Evolutionary conservation across 2,113 vertebrate genomes (phyloP), one percentile per base, ranked within the genome.

Genomic region (Phasianus colchicus): DNA sequence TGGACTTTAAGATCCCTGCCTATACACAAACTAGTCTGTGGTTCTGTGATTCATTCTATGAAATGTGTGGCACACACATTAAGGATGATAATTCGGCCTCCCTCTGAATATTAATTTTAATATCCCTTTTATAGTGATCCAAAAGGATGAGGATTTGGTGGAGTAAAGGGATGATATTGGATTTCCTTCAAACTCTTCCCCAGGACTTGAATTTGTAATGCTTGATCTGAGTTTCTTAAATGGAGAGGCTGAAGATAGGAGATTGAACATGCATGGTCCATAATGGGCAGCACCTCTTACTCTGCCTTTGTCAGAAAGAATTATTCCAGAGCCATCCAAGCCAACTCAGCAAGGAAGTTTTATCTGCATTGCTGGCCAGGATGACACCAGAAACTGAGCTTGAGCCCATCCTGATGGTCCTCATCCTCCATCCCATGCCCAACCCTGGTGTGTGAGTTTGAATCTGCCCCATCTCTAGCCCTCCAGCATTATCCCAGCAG

Each of bases 181-280:
- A 32, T 95, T 86, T 76, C n/a, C 50, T 89, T 73, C 64, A 47
- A 47, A 48, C 8, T 57, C 29, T 74, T 77, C 3, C 7, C 25
- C 6, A 36, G 16, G n/a, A 48, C 17, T 22, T 80, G 29, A 0
- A 0, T 83, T 83, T 81, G 18, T 27, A 32, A 29, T 0, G 0
- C 34, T 67, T 54, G 3, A 24, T 45, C 38, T 82, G 61, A 55
- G 18, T 32, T 88, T 88, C 58, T 57, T 88, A 42, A 69, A 72
- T 9, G 19, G 1, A 64, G 14, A 10, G 19, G 66, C 12, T 25
- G 70, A 61, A 82, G 50, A 8, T 2, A 66, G 13, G 29, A 86
- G 60, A 13, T 8, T 40, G 22, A 50, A 36, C 3, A 0, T 32
- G 19, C 27, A 13, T 9, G 2, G n/a, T n/a, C 43, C 4, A 27